Percentiles rank a stretch among this genome's conserved stretches.
These are phyloP conservation scores for Pseudochirops corinnae DNA, from an alignment of 2,797 vertebrate species.

Conservation along the genomic window DNA sequence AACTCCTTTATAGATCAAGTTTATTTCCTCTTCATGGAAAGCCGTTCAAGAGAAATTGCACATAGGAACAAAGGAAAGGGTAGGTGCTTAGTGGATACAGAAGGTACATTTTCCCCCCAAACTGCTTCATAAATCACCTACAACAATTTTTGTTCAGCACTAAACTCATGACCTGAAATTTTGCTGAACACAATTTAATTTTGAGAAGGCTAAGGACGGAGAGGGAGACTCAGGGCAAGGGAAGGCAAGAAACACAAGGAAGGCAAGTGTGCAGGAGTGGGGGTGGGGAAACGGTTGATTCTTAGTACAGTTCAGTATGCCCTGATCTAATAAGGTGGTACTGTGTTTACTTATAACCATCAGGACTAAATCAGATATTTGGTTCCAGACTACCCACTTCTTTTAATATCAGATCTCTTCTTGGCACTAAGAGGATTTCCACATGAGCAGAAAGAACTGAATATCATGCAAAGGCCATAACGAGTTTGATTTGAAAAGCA, in stretches of 20 bases:
- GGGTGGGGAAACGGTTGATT: not conserved
- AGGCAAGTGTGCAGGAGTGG: not conserved
- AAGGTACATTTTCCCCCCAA: slow-evolving; percentile 52
- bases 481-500: not conserved
- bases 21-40: slow-evolving; percentile 76
- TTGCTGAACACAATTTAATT: slow-evolving; percentile 71
- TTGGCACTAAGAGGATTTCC: not conserved
- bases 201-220: slow-evolving; percentile 46
- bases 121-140: slow-evolving; percentile 67
- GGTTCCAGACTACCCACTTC: not conserved
- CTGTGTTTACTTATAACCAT: slow-evolving; percentile 17
- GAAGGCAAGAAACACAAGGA: slow-evolving; percentile 48
- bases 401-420: not conserved
- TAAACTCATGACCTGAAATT: slow-evolving; percentile 72
- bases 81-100: not conserved
- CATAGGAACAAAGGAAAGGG: slow-evolving; percentile 60
- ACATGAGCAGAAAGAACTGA: not conserved
- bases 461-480: slow-evolving; percentile 3
- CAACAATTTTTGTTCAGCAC: slow-evolving; percentile 63
- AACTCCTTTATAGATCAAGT: slow-evolving; percentile 72
- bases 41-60: slow-evolving; percentile 32
- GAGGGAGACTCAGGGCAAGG: slow-evolving; percentile 65
- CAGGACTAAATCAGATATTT: slow-evolving; percentile 23
- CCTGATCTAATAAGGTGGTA: slow-evolving; percentile 5
- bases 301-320: slow-evolving; percentile 27